Evolutionary conservation across 2,888 invertebrate species (phyloP), one percentile per base, ranked within the genome.

Genomic region (Anthophora plumipes): DNA sequence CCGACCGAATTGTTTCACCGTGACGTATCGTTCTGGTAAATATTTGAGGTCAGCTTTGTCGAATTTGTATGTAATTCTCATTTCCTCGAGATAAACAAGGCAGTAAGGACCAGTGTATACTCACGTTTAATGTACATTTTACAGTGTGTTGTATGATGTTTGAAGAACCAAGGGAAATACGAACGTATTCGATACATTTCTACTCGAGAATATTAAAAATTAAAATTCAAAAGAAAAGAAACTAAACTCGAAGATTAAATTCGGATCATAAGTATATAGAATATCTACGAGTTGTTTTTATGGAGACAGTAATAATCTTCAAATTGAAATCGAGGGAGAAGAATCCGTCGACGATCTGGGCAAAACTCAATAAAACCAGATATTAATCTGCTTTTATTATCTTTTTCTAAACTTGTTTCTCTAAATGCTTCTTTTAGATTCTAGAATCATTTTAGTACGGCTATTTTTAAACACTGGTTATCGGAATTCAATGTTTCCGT

Each of bases 31-130:
- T 59, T 25, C 12, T 54, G 52, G 63, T 69, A 79, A 79, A 79
- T 79, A 77, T 73, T 77, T 68, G 41, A 72, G 50, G 52, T 66
- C 64, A 66, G 22, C 46, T 46, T 59, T 50, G 14, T 31, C 39
- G 20, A 54, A 54, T 37, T 48, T 55, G 43, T 48, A 25, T 50
- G 52, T 41, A 31, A 9, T 69, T 60, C 48, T 66, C 52, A 48
- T 52, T 60, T 50, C 11, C n/a, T 11, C 12, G 11, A 41, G 37
- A 64, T 43, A 73, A 48, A 50, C 43, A 12, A 64, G 8, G 17
- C 17, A 17, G 43, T 31, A 20, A n/a, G 20, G 14, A 66, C n/a
- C 14, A 6, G 50, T 50, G 37, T 39, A 39, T 39, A 17, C 7
- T 22, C 59, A 55, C 25, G 39, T 9, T 31, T 12, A 0, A 41